Conservation (phyloP, 30 jellyfish, hydroid and myxozoan species). For the Cassiopea andromeda region DNA sequence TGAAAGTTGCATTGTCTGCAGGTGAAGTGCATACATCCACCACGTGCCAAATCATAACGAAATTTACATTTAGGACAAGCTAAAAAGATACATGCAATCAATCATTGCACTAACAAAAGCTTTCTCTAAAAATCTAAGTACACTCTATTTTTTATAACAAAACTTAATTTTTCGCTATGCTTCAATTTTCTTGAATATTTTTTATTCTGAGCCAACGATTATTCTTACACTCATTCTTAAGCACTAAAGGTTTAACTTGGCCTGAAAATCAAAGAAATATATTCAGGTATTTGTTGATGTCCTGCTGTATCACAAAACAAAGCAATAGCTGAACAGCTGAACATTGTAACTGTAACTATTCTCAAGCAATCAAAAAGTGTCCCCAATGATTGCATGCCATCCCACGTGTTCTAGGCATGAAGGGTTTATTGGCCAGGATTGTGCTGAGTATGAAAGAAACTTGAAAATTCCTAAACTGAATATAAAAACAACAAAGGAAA, state of each 20-base stretch:
- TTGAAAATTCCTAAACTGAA: too few species aligned
- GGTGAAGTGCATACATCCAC: slow-evolving; percentile 95
- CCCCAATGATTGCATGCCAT: background rate
- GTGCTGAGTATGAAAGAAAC: too few species aligned
- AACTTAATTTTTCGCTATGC: too few species aligned
- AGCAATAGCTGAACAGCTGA: too few species aligned
- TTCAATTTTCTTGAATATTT: background rate
- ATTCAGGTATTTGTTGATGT: too few species aligned
- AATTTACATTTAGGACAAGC: slow-evolving; percentile 88
- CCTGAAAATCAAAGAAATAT: too few species aligned
- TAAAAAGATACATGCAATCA: background rate
- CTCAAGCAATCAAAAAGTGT: background rate
- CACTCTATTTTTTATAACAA: background rate
- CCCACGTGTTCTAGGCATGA: too few species aligned
- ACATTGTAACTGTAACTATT: background rate
- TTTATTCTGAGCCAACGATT: background rate
- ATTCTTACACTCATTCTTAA: too few species aligned
- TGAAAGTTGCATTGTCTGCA: slow-evolving; percentile 76
- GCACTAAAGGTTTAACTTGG: too few species aligned
- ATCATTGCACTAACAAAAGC: background rate
- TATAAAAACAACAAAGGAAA: too few species aligned
- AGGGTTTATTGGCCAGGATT: background rate
- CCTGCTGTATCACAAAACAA: too few species aligned
- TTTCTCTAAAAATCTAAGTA: background rate
- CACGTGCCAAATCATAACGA: slow-evolving; percentile 79